Base-by-base conservation (phyloP, 2,888 invertebrate genomes). In the Drosophila vallismaia region DNA sequence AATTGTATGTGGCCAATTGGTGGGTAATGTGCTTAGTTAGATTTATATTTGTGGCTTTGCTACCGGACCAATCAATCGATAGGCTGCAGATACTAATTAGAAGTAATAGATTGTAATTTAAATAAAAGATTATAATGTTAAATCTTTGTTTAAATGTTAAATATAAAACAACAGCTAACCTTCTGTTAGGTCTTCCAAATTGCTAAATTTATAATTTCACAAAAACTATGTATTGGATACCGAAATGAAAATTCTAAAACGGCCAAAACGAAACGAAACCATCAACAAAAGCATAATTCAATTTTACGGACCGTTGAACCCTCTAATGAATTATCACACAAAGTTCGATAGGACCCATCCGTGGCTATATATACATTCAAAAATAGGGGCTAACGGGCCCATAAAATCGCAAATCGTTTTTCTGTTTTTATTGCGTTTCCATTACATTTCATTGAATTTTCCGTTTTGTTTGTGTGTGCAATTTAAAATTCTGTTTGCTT, bases 241-340 rank as follows among this genome's bases (percentile, higher is more conserved):
- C 48, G 28, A 19, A 19, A 63, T 50, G 49, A 69, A 71, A 77
- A 79, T 76, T 67, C 63, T 54, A 60, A 68, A 75, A 56, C 50
- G 77, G 45, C 52, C 45, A 64, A 64, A 64, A 46, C 63, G 69
- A 77, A 75, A 59, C 60, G 75, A 80, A 83, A 77, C 83, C 81
- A 79, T 83, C 81, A 74, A 79, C 82, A 76, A 81, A 79, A 79
- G 76, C 84, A 84, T 82, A 82, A 82, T 84, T 82, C 82, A 82
- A 82, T 82, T 82, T 82, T 82, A 84, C 84, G 84, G 77, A 60
- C 84, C 78, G 84, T 60, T 82, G 84, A 75, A 76, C 67, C 73
- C 78, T 71, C 82, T 82, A 82, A 82, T 82, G 82, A 82, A 82
- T 82, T 82, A 84, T 81, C 76, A 55, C 62, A 69, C 53, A 68